A percentile compares a stretch with the other conserved stretches of the same genome.
These are phyloP conservation scores for Monopis laevigella DNA, from an alignment of 2,888 invertebrate genomes.

Conservation along the genomic window DNA sequence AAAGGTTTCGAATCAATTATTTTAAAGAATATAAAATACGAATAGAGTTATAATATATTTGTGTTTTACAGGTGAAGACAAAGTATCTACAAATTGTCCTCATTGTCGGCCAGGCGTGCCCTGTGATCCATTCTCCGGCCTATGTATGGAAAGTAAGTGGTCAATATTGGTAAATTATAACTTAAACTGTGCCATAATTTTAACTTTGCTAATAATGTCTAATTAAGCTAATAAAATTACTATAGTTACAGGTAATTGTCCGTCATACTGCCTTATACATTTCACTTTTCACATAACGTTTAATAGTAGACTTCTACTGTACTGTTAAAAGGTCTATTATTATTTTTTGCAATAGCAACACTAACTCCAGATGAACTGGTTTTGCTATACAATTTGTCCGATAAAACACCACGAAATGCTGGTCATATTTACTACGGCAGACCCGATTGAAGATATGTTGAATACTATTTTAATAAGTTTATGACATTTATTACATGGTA, in stretches of 20 bases:
- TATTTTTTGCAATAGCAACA: slow-evolving; percentile 56
- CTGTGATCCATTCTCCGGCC: slow-evolving; percentile 82
- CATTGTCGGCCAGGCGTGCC: slow-evolving; percentile 82
- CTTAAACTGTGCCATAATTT: slow-evolving; percentile 5
- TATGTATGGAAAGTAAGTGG: slow-evolving; percentile 84
- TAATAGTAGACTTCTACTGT: slow-evolving; percentile 39
- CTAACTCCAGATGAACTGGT: slow-evolving; percentile 66
- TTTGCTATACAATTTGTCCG: slow-evolving; percentile 65
- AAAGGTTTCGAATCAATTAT: not conserved
- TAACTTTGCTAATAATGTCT: slow-evolving; percentile 13
- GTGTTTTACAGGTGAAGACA: slow-evolving; percentile 23
- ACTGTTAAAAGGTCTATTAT: slow-evolving; percentile 47
- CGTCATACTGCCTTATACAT: slow-evolving; percentile 11
- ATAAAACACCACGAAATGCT: slow-evolving; percentile 66
- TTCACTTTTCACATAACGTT: slow-evolving; percentile 5
- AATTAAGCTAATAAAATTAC: slow-evolving; percentile 10
- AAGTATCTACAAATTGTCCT: slow-evolving; percentile 65
- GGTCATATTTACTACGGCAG: slow-evolving; percentile 57
- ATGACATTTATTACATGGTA: not conserved
- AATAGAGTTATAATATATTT: not conserved
- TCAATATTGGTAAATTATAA: slow-evolving; percentile 6
- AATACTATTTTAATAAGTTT: too few relatives aligned
- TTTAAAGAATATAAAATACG: not conserved
- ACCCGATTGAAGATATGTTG: slow-evolving; percentile 38
- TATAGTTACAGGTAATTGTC: slow-evolving; percentile 11